These are phyloP conservation scores for Pelusios castaneus DNA, from an alignment of 2,113 vertebrate genomes.

Conservation along the genomic window DNA sequence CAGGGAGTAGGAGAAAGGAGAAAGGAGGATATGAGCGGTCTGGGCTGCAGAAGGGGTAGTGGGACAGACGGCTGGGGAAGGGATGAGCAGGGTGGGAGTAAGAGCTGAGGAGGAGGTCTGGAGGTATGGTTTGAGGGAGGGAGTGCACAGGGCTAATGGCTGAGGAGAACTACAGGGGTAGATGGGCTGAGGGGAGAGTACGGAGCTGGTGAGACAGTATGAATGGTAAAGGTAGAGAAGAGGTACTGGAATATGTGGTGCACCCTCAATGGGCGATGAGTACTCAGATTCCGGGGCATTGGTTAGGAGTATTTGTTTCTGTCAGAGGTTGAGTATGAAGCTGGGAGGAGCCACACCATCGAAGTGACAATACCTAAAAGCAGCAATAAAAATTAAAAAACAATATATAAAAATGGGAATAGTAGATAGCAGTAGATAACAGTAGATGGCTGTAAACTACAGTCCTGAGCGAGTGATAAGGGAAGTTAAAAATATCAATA, in stretches of 20 bases:
- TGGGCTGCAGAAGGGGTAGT: background rate
- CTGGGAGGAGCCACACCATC: no score
- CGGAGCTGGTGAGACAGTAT: background rate
- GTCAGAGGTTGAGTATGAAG: background rate
- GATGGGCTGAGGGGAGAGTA: background rate
- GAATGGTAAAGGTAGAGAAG: background rate
- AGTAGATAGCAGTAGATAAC: no score
- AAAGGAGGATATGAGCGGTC: background rate
- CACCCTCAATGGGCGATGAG: background rate
- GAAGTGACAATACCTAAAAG: background rate
- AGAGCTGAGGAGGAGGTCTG: background rate
- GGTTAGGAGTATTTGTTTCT: background rate
- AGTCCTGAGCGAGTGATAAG: background rate
- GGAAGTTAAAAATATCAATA: background rate
- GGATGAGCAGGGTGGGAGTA: accelerated
- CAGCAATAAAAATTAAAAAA: background rate
- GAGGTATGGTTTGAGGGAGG: background rate
- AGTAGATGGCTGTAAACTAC: no score
- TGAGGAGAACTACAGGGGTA: background rate
- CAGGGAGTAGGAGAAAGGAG: accelerated
- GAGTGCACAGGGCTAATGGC: background rate
- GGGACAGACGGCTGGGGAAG: background rate
- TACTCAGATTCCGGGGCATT: background rate
- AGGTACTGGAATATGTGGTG: background rate
- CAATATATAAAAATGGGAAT: background rate